Conservation (phyloP, 2,113 vertebrate genomes). For the Myotis brandtii region DNA sequence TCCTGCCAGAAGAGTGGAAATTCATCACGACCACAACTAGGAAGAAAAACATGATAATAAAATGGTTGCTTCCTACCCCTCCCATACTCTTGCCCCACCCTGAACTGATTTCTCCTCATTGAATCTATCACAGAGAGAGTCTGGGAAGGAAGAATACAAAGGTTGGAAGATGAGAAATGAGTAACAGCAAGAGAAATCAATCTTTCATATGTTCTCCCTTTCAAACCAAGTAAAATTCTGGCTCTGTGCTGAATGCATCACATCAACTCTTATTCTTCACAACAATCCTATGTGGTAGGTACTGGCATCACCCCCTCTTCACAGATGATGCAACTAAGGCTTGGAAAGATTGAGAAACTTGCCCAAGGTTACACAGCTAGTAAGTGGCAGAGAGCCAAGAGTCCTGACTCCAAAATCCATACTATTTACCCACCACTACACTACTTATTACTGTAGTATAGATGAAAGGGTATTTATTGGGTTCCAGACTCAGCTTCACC, state of each 20-base stretch:
- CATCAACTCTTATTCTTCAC: background rate
- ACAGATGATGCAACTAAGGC: constrained; percentile 52
- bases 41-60: constrained; percentile 53
- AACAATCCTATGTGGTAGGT: background rate
- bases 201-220: constrained; percentile 13
- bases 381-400: constrained; percentile 60
- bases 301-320: background rate
- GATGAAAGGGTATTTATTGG: constrained; percentile 68
- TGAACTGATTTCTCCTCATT: constrained; percentile 15
- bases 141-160: constrained; percentile 29
- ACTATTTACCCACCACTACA: constrained; percentile 53
- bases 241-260: background rate
- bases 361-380: constrained; percentile 10
- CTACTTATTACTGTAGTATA: constrained; percentile 65
- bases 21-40: constrained; percentile 24
- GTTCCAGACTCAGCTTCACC: constrained; percentile 68
- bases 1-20: constrained; percentile 33
- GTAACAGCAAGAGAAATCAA: background rate
- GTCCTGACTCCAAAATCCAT: constrained; percentile 73
- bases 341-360: constrained; percentile 35
- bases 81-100: background rate
- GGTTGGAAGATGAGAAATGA: background rate
- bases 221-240: background rate
- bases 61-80: constrained; percentile 22
- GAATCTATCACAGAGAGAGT: background rate